Percentiles rank a stretch among this genome's conserved stretches.
Evolutionary conservation across 2,888 invertebrate genomes (phyloP).

Genomic region (Cancer borealis): DNA sequence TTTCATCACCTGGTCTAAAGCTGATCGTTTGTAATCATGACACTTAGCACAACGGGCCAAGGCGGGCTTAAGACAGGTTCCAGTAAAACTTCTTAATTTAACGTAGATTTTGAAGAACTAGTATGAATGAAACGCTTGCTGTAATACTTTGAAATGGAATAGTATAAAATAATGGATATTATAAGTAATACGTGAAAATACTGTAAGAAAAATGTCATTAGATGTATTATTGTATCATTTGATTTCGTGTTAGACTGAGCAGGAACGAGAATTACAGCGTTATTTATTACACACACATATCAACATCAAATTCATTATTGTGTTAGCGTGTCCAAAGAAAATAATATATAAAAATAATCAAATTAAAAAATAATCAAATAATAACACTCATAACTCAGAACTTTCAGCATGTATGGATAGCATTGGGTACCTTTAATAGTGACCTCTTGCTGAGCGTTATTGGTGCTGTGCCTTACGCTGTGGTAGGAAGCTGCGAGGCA

Average conservation of each 20-base stretch:
- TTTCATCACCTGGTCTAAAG: conserved; percentile 33
- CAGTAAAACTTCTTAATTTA: not conserved
- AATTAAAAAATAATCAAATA: not conserved
- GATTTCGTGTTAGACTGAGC: not conserved
- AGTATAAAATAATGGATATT: not conserved
- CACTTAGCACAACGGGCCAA: not conserved
- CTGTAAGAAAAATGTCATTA: not conserved
- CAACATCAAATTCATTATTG: not conserved
- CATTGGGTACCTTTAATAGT: not conserved
- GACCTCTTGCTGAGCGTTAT: not conserved
- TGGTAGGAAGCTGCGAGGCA: not conserved
- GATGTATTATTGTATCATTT: not conserved
- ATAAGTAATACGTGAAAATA: not conserved
- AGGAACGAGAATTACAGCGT: not conserved
- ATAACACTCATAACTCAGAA: not conserved
- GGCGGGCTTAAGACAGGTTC: not conserved
- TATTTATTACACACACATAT: not conserved
- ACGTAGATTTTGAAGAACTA: not conserved
- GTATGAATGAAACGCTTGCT: not conserved
- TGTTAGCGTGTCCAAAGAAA: not conserved
- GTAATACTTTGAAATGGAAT: not conserved
- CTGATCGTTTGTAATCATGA: conserved; percentile 28
- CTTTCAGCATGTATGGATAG: not conserved
- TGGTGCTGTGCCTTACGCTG: not conserved
- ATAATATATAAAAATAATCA: not conserved